These are phyloP conservation scores for Autographa gamma DNA, from an alignment of 2,888 invertebrate species.

Conservation along the genomic window DNA sequence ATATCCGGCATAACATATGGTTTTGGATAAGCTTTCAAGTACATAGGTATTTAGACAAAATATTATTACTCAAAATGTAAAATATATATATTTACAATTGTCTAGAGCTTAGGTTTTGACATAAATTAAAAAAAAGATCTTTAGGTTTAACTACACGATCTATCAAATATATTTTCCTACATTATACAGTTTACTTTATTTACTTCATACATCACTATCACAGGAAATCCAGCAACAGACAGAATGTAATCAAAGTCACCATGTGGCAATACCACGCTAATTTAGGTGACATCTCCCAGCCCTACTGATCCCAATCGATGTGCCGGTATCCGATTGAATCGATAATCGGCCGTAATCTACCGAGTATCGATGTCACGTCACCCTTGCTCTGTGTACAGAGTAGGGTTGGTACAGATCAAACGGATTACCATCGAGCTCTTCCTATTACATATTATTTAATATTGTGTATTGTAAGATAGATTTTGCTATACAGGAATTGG, in stretches of 20 bases:
- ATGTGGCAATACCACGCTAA: constrained; percentile 56
- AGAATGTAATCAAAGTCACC: constrained; percentile 29
- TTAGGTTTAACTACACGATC: no score
- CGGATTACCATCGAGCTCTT: constrained; percentile 5
- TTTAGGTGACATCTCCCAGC: constrained; percentile 50
- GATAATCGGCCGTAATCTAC: constrained; percentile 77
- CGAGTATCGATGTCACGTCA: constrained; percentile 63
- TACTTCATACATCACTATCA: neutral
- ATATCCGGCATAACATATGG: no score
- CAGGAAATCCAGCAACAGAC: constrained; percentile 12
- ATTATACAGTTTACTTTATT: neutral
- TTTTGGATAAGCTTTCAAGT: no score
- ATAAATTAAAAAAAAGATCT: no score
- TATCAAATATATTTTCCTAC: neutral
- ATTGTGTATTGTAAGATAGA: no score
- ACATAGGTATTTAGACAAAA: no score
- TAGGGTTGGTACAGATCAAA: constrained; percentile 20
- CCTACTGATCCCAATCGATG: constrained; percentile 50
- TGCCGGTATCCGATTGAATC: constrained; percentile 69
- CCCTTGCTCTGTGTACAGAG: constrained; percentile 48
- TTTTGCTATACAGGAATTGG: no score
- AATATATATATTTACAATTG: no score
- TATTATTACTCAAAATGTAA: no score
- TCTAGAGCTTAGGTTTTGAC: no score
- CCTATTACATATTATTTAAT: no score